phyloP scores from a whole-genome alignment of 2,797 vertebrate genomes.

The Darevskia nairensis region DNA sequence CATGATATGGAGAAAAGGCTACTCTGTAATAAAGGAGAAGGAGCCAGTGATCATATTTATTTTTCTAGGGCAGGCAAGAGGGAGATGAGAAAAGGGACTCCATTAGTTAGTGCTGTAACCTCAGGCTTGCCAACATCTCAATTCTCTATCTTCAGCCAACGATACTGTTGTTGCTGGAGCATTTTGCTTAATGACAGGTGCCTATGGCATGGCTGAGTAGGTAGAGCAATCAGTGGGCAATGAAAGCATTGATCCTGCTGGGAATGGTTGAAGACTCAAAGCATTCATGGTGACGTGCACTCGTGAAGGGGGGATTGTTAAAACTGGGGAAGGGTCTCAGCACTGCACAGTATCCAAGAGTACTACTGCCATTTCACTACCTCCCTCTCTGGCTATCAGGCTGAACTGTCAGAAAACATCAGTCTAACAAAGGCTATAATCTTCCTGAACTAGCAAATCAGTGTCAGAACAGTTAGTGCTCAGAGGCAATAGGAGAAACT shows the following conservation, averaged over 20 bases:
- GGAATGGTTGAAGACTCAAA: background rate
- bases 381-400: constrained; percentile 18
- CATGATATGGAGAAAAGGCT: background rate
- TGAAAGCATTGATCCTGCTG: background rate
- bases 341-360: background rate
- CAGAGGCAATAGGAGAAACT: background rate
- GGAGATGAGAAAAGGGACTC: background rate
- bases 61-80: background rate
- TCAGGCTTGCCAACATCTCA: background rate
- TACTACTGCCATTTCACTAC: background rate
- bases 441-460: constrained; percentile 16
- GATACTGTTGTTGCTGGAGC: background rate
- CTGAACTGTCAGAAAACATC: constrained; percentile 20
- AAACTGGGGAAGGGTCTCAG: background rate
- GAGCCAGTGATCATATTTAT: background rate
- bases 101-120: background rate
- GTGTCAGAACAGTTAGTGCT: constrained; percentile 26
- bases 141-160: background rate
- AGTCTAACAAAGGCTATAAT: constrained; percentile 19
- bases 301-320: background rate
- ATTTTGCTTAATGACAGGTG: background rate
- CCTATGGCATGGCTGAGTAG: background rate
- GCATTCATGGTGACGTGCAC: background rate
- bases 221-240: background rate
- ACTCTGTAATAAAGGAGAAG: background rate